A percentile compares a stretch with the other conserved stretches of the same genome.
These are phyloP conservation scores for Sarotherodon lohbergeri DNA, from an alignment of 2,113 vertebrate species.

Conservation along the genomic window DNA sequence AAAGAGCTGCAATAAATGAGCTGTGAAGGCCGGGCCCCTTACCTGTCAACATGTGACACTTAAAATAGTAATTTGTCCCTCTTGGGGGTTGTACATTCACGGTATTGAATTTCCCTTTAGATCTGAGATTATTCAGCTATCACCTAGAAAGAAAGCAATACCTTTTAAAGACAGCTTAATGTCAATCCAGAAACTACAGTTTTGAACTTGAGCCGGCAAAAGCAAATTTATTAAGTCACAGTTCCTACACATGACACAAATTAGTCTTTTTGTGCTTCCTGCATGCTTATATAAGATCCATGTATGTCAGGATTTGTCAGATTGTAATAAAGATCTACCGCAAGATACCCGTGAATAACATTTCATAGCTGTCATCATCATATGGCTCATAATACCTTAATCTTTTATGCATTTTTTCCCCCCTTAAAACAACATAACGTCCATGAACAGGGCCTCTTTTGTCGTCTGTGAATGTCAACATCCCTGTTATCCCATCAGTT, in stretches of 20 bases:
- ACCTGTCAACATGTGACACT: constrained; percentile 66
- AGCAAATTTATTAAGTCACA: not conserved
- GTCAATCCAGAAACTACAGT: not conserved
- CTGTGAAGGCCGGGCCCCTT: constrained; percentile 59
- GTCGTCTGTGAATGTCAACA: constrained; percentile 71
- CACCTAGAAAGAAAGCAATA: constrained; percentile 10
- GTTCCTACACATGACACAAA: not conserved
- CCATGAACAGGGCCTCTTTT: constrained; percentile 66
- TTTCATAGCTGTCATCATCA: constrained; percentile 53
- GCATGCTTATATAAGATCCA: not conserved
- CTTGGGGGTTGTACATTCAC: constrained; percentile 13
- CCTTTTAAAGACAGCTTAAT: not conserved
- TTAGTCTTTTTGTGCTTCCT: not conserved
- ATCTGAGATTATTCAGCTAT: constrained; percentile 20
- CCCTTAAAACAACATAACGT: constrained; percentile 59
- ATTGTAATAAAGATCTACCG: constrained; percentile 35
- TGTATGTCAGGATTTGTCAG: constrained; percentile 6
- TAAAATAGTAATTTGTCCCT: constrained; percentile 51
- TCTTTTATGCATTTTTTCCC: constrained; percentile 59
- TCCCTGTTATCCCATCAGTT: constrained; percentile 63
- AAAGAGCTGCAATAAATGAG: constrained; percentile 60
- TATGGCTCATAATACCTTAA: constrained; percentile 47
- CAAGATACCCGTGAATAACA: constrained; percentile 27
- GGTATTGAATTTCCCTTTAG: constrained; percentile 47
- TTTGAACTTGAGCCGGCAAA: not conserved